A percentile compares a stretch with the other conserved stretches of the same genome.
phyloP scores from a whole-genome alignment of 2,888 invertebrate genomes.

The Drosophila pseudotalamancana region DNA sequence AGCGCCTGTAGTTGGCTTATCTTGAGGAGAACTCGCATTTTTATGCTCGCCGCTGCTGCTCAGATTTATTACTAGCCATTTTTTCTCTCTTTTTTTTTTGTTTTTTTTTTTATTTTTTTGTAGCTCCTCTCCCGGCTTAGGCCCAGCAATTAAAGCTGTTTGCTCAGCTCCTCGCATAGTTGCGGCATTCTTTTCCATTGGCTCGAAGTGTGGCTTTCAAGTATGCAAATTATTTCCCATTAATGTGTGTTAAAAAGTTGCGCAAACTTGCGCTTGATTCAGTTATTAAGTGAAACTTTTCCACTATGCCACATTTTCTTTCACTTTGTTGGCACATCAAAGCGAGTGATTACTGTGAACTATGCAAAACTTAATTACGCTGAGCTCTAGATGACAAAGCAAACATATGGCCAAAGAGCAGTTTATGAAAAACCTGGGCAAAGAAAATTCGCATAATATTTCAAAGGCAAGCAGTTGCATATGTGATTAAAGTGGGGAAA shows the following conservation, averaged over 20 bases:
- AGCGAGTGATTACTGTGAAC: conserved; percentile 21
- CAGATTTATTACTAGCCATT: conserved; percentile 72
- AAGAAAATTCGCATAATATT: conserved; percentile 39
- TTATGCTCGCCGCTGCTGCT: conserved; percentile 34
- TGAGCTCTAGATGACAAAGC: conserved; percentile 52
- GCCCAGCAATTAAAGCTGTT: conserved; percentile 63
- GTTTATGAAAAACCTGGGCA: conserved; percentile 27
- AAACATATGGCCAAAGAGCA: conserved; percentile 49
- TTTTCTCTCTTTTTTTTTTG: conserved; percentile 23
- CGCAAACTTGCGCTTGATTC: conserved; percentile 53
- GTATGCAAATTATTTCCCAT: conserved; percentile 73
- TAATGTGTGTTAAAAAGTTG: conserved; percentile 63
- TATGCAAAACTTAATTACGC: conserved; percentile 57
- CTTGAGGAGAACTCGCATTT: conserved; percentile 64
- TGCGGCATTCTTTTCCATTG: conserved; percentile 50
- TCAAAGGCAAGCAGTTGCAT: conserved; percentile 40
- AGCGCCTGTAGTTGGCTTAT: conserved; percentile 78
- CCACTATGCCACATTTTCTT: background rate
- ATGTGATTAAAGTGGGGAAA: conserved; percentile 33
- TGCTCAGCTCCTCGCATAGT: conserved; percentile 49
- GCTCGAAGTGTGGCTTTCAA: conserved; percentile 33
- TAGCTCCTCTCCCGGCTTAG: no score
- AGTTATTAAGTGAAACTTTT: conserved; percentile 65
- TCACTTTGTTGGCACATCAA: conserved; percentile 40
- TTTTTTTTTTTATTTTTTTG: background rate